Percentiles rank a stretch among this genome's conserved stretches.
phyloP scores from a whole-genome alignment of 2,113 vertebrate genomes.

The Acinonyx jubatus region DNA sequence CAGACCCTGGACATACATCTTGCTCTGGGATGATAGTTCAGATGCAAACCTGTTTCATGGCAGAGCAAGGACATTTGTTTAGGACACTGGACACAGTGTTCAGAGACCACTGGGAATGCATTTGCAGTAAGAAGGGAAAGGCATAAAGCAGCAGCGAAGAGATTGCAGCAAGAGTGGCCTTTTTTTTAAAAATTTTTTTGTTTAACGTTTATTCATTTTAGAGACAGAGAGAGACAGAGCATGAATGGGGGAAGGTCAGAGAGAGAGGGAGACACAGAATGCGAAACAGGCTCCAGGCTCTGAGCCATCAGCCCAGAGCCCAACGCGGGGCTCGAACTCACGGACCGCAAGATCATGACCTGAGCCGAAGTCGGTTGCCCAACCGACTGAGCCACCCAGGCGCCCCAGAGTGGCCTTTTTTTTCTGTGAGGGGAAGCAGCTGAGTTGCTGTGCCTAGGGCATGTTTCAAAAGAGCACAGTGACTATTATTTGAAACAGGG shows the following conservation, averaged over 20 bases:
- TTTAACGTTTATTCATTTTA: too few relatives aligned
- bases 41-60: neutral
- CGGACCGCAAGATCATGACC: too few relatives aligned
- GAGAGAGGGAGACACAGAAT: too few relatives aligned
- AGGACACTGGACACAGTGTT: neutral
- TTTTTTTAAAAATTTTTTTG: neutral
- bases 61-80: conserved; percentile 25
- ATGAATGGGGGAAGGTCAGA: too few relatives aligned
- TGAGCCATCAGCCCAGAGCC: too few relatives aligned
- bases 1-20: neutral
- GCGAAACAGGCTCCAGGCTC: too few relatives aligned
- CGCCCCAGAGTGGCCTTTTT: neutral
- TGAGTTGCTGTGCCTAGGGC: neutral
- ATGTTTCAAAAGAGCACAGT: conserved; percentile 23
- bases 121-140: conserved; percentile 5
- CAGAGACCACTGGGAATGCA: neutral
- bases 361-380: too few relatives aligned
- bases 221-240: too few relatives aligned
- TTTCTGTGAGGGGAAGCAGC: neutral
- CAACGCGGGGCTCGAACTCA: too few relatives aligned
- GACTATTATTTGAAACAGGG: neutral
- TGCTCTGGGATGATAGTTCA: neutral
- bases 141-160: neutral
- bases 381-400: too few relatives aligned
- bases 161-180: neutral